Evolutionary conservation across 2,113 vertebrate genomes (phyloP).

Genomic region (rat (Rattus norvegicus)): DNA sequence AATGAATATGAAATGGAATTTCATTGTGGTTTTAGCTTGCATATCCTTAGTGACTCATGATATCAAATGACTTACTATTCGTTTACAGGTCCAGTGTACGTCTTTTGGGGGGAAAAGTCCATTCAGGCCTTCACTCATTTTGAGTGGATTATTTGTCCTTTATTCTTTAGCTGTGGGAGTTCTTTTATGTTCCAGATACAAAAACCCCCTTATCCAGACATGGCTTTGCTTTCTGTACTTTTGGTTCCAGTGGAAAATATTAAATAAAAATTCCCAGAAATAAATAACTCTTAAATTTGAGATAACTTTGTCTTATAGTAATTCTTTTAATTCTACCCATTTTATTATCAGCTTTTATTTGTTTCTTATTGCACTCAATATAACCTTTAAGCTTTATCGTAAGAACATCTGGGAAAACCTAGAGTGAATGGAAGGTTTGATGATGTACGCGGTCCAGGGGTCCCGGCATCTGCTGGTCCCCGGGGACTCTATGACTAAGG

Average conservation of each 20-base stretch:
- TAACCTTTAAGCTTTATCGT: not conserved
- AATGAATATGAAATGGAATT: not conserved
- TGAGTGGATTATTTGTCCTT: not conserved
- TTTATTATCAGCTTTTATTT: not conserved
- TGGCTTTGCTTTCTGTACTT: not conserved
- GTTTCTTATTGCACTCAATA: not conserved
- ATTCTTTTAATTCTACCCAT: not conserved
- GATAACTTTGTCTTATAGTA: not conserved
- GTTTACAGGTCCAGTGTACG: not conserved
- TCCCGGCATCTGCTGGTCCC: fast-evolving
- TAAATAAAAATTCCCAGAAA: not conserved
- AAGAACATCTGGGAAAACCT: not conserved
- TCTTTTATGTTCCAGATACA: not conserved
- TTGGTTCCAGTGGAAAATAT: not conserved
- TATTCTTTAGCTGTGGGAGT: not conserved
- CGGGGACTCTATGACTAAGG: not conserved
- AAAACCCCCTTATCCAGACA: not conserved
- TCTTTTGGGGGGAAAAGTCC: not conserved
- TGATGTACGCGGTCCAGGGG: too few relatives aligned
- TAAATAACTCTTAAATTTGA: not conserved
- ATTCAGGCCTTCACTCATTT: conserved; percentile 8
- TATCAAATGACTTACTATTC: not conserved
- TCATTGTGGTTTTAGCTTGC: not conserved
- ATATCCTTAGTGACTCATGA: not conserved
- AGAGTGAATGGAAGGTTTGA: not conserved